phyloP scores from a whole-genome alignment of 2,797 vertebrate species.

The Tragopan temminckii region DNA sequence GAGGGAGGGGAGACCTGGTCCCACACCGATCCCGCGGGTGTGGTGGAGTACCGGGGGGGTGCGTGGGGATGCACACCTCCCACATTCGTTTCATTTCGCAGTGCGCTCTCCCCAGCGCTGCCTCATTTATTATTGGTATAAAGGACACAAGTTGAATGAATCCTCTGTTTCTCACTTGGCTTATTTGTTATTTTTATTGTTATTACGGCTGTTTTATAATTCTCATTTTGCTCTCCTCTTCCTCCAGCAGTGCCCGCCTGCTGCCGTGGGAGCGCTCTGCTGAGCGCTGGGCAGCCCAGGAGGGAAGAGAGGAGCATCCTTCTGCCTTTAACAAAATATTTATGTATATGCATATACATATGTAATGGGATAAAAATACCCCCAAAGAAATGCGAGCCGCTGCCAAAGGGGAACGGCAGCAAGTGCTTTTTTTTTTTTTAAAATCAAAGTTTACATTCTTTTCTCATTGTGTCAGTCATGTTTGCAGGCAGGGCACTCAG shows the following conservation, averaged over 20 bases:
- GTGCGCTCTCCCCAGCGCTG: slow-evolving; percentile 39
- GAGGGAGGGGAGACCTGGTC: slow-evolving; percentile 77
- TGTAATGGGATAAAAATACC: slow-evolving; percentile 6
- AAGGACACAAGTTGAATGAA: slow-evolving; percentile 74
- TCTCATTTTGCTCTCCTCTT: slow-evolving; percentile 30
- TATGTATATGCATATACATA: slow-evolving; percentile 61
- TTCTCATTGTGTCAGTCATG: slow-evolving; percentile 45
- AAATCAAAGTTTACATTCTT: slow-evolving; percentile 61
- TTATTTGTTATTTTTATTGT: slow-evolving; percentile 70
- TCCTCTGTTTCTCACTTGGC: slow-evolving; percentile 54
- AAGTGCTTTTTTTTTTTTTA: background rate
- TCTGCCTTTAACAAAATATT: slow-evolving; percentile 62
- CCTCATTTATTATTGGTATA: slow-evolving; percentile 78
- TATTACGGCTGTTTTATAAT: slow-evolving; percentile 30
- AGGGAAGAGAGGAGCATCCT: slow-evolving; percentile 8
- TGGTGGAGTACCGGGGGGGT: slow-evolving; percentile 55
- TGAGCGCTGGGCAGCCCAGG: background rate
- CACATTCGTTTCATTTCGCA: slow-evolving; percentile 74
- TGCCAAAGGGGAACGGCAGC: slow-evolving; percentile 38
- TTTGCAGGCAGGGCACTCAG: background rate
- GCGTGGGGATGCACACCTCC: background rate
- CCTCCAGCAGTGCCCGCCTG: background rate
- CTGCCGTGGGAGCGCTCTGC: background rate
- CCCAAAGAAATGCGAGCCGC: background rate
- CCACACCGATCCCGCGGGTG: slow-evolving; percentile 50